Evolutionary conservation across 2,797 vertebrate genomes (phyloP), one percentile per base, ranked within the genome.

Genomic region (Hephaestus fuliginosus): DNA sequence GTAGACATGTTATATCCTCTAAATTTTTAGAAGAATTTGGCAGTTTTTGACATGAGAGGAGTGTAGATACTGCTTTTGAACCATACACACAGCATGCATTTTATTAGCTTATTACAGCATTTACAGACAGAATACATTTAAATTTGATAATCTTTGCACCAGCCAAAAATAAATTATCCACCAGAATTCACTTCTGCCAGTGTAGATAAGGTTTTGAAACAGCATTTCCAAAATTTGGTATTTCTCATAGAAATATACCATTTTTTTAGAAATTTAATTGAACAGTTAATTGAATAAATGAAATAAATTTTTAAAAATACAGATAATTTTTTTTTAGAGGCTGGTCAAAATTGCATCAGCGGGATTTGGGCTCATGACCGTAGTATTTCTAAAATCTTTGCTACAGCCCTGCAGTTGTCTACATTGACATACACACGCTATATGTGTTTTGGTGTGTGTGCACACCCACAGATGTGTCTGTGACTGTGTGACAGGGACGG

Each of bases 401-500:
- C 10, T n/a, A 22, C 11, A 6, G 2, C 18, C 2, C 14, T 70
- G 25, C 0, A 1, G 15, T 14, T 39, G 49, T 55, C 15, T 17
- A 22, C 17, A 25, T 12, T 5, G 6, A 17, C 4, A 10, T 14
- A 15, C 12, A 30, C 28, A 14, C 1, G 18, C 18, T 17, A 2
- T 36, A 30, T 0, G 3, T 39, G 36, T 15, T 61, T 18, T 46
- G 13, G 14, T 25, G 25, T 44, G 56, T 49, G 1, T 43, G 25
- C 2, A 1, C 5, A 0, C 33, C 13, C 18, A 60, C 33, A 43
- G 49, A 71, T 55, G 68, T 63, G 12, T 33, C 30, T 46, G 30
- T 39, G 58, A 41, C 17, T 22, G 13, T 12, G 4, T 62, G 78
- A 56, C 2, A 22, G 18, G 56, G 68, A 74, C 51, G 44, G 72